Evolutionary conservation across 2,888 invertebrate genomes (phyloP).

Genomic region (Lithophane leautieri): DNA sequence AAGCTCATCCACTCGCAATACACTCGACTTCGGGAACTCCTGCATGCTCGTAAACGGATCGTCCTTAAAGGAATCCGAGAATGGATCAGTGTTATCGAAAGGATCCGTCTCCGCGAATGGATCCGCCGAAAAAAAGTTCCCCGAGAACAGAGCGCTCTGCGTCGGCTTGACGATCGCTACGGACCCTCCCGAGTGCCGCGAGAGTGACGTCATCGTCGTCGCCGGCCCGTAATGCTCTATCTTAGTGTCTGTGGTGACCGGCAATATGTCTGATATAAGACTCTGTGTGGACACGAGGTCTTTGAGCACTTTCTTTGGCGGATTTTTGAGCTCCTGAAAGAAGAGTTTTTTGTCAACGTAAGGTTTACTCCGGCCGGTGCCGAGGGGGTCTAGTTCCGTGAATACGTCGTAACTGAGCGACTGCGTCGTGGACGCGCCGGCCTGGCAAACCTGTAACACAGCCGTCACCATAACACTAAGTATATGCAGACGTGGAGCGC

Average conservation of each 20-base stretch:
- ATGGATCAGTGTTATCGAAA: slow-evolving; percentile 93
- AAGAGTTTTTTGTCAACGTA: slow-evolving; percentile 99
- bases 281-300: slow-evolving; percentile 92
- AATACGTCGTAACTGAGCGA: slow-evolving; percentile 94
- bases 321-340: slow-evolving; percentile 98
- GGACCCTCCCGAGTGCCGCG: slow-evolving; percentile 87
- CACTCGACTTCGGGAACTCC: slow-evolving; percentile 81
- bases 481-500: slow-evolving; percentile 70
- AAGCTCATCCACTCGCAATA: slow-evolving; percentile 75
- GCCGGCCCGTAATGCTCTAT: slow-evolving; percentile 82
- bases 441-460: slow-evolving; percentile 87
- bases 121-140: slow-evolving; percentile 88
- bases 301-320: slow-evolving; percentile 97
- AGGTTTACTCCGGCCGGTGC: slow-evolving; percentile 97
- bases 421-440: slow-evolving; percentile 81
- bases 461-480: slow-evolving; percentile 80
- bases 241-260: slow-evolving; percentile 78
- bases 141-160: slow-evolving; percentile 74
- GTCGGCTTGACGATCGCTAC: slow-evolving; percentile 84
- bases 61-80: slow-evolving; percentile 91
- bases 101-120: slow-evolving; percentile 93
- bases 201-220: slow-evolving; percentile 87
- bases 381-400: slow-evolving; percentile 97
- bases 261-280: slow-evolving; percentile 81
- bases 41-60: slow-evolving; percentile 91